phyloP scores from a whole-genome alignment of 1,140 invertebrate species.

The Andrena cerasifolii region DNA sequence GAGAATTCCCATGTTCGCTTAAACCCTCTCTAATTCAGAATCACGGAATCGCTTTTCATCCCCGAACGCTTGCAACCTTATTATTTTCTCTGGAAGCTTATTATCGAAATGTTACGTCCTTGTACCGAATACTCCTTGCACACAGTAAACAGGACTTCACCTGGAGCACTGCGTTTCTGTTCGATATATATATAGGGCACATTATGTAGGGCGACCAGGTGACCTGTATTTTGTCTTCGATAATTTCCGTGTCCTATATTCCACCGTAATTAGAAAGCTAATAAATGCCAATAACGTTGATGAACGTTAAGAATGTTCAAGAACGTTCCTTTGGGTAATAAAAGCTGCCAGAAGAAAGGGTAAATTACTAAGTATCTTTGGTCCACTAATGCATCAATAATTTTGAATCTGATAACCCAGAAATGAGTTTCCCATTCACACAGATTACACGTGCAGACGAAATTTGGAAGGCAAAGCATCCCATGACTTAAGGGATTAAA shows the following conservation, averaged over 20 bases:
- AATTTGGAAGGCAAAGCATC: no score
- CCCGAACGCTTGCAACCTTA: not conserved
- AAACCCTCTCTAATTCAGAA: not conserved
- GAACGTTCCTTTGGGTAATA: not conserved
- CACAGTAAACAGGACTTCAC: not conserved
- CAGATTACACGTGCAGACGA: no score
- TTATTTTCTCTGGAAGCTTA: conserved; percentile 2
- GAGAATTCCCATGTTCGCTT: no score
- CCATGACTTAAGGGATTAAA: no score
- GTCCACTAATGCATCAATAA: no score
- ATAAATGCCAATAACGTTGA: not conserved
- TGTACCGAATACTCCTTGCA: conserved; percentile 3
- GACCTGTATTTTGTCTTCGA: conserved; percentile 12
- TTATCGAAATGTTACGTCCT: conserved; percentile 4
- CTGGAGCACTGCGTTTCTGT: not conserved
- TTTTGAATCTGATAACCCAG: no score
- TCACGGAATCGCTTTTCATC: not conserved
- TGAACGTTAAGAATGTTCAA: not conserved
- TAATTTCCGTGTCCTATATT: not conserved
- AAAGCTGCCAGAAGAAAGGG: not conserved
- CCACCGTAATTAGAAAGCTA: no score
- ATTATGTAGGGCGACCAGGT: not conserved
- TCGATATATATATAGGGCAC: conserved; percentile 6
- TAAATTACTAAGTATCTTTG: no score
- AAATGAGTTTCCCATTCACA: no score